Conservation (phyloP, 2,888 invertebrate species). For the Ecdyonurus torrentis region DNA sequence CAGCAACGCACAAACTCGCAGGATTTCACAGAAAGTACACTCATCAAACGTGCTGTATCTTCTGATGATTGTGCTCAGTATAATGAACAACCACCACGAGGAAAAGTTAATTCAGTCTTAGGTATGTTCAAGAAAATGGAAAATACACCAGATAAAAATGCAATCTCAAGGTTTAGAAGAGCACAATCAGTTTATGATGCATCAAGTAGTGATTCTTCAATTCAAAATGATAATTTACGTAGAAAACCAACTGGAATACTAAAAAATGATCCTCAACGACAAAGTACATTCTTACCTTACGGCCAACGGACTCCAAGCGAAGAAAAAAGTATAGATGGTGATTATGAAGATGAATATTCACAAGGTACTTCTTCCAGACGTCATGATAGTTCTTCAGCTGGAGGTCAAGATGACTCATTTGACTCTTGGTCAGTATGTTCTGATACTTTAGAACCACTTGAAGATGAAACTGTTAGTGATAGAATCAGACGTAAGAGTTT, state of each 20-base stretch:
- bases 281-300: slow-evolving; percentile 19
- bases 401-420: slow-evolving; percentile 25
- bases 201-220: slow-evolving; percentile 19
- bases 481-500: slow-evolving; percentile 78
- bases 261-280: slow-evolving; percentile 23
- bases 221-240: slow-evolving; percentile 22
- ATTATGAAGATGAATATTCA: neutral
- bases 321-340: neutral
- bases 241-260: slow-evolving; percentile 26
- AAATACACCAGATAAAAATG: slow-evolving; percentile 13
- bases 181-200: slow-evolving; percentile 18
- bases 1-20: slow-evolving; percentile 17
- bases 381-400: slow-evolving; percentile 5
- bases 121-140: slow-evolving; percentile 51
- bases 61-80: slow-evolving; percentile 39
- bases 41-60: slow-evolving; percentile 54
- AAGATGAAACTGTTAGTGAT: slow-evolving; percentile 62
- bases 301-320: neutral
- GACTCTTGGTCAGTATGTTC: slow-evolving; percentile 38
- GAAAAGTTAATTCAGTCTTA: slow-evolving; percentile 53
- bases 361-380: neutral
- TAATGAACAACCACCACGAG: slow-evolving; percentile 19
- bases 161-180: slow-evolving; percentile 12
- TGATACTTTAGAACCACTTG: slow-evolving; percentile 12
- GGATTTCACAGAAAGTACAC: slow-evolving; percentile 40